phyloP scores from a whole-genome alignment of 1,140 invertebrate genomes.

The Penaeus japonicus region DNA sequence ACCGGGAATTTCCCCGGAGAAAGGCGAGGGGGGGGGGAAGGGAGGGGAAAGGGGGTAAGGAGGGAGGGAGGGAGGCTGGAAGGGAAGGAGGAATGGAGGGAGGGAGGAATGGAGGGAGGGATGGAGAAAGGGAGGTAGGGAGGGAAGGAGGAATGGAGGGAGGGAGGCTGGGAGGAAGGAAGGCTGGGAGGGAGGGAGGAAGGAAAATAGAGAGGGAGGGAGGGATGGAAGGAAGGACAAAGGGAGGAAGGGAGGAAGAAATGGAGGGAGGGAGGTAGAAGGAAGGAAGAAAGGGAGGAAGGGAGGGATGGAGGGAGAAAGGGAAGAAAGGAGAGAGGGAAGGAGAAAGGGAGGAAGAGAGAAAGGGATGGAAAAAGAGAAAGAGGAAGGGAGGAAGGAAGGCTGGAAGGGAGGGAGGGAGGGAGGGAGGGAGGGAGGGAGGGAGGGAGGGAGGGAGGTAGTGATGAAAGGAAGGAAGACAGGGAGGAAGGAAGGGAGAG shows the following conservation, averaged over 20 bases:
- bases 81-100: background rate
- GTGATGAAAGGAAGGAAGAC: background rate
- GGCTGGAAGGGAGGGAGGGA: background rate
- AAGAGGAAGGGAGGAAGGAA: background rate
- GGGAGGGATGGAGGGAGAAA: background rate
- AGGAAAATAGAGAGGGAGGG: background rate
- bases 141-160: background rate
- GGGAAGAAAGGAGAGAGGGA: background rate
- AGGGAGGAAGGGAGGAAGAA: background rate
- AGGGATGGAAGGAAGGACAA: background rate
- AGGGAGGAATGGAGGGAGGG: background rate
- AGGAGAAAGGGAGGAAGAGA: background rate
- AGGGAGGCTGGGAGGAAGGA: background rate
- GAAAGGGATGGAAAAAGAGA: background rate
- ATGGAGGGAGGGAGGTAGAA: background rate
- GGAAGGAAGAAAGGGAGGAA: background rate
- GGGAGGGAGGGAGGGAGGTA: background rate
- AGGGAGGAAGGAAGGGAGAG: background rate
- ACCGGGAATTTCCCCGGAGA: background rate
- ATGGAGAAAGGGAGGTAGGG: background rate
- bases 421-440: background rate
- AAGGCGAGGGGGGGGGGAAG: background rate
- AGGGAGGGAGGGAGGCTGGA: background rate
- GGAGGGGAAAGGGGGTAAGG: background rate
- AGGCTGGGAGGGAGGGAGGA: background rate